A percentile compares a stretch with the other conserved stretches of the same genome.
phyloP scores from a whole-genome alignment of 2,797 vertebrate species.

The Eulemur mongoz region DNA sequence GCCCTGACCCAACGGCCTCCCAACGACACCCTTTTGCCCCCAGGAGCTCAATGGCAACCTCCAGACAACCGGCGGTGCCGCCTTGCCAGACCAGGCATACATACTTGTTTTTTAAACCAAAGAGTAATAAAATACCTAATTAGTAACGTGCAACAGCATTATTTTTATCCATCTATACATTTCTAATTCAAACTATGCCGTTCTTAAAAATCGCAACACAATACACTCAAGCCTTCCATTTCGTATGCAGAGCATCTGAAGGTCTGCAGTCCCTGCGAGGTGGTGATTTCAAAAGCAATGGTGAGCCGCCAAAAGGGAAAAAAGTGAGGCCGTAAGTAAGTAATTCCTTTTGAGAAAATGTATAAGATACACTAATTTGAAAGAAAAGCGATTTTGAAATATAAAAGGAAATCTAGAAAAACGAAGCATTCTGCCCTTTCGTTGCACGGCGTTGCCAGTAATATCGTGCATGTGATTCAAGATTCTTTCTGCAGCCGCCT shows the following conservation, averaged over 20 bases:
- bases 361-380: conserved; percentile 41
- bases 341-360: conserved; percentile 61
- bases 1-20: background rate
- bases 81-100: background rate
- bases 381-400: conserved; percentile 67
- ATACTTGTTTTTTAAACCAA: conserved; percentile 41
- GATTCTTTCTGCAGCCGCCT: conserved; percentile 7
- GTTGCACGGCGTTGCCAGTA: conserved; percentile 40
- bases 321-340: conserved; percentile 21
- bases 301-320: background rate
- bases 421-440: conserved; percentile 37
- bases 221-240: conserved; percentile 26
- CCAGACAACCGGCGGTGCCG: accelerated
- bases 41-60: background rate
- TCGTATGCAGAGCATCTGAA: conserved; percentile 60
- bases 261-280: background rate
- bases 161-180: conserved; percentile 73
- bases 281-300: conserved; percentile 48
- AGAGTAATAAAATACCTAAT: conserved; percentile 65
- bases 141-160: conserved; percentile 38
- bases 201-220: conserved; percentile 26
- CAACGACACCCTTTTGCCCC: accelerated
- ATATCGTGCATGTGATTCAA: conserved; percentile 64
- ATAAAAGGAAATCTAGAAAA: conserved; percentile 61
- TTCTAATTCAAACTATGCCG: conserved; percentile 71